Conservation (phyloP, 2,888 invertebrate genomes). For the Tortrix viridana region DNA sequence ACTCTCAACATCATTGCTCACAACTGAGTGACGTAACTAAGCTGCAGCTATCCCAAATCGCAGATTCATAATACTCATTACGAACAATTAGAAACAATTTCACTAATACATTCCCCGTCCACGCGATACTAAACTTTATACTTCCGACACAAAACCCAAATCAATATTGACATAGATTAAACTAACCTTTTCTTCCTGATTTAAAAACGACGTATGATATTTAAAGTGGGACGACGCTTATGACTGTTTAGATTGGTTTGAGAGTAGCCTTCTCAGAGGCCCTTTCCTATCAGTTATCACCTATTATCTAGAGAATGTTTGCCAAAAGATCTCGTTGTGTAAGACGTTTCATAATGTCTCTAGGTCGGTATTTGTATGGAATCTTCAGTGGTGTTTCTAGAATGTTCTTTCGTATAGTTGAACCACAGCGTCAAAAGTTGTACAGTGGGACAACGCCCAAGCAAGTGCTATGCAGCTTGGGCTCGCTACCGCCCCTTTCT, state of each 20-base stretch:
- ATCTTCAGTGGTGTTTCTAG: slow-evolving; percentile 5
- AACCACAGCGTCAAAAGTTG: too few relatives aligned
- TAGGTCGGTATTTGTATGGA: slow-evolving; percentile 13
- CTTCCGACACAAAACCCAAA: background rate
- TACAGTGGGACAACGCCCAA: too few relatives aligned
- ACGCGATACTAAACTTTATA: slow-evolving; percentile 1
- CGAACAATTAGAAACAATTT: slow-evolving; percentile 7
- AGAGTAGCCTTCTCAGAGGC: slow-evolving; percentile 23
- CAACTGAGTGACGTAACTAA: too few relatives aligned
- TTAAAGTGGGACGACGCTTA: background rate
- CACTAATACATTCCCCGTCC: background rate
- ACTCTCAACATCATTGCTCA: too few relatives aligned
- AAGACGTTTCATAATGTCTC: slow-evolving; percentile 17
- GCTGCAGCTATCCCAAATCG: background rate
- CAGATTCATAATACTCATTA: background rate
- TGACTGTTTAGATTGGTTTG: background rate
- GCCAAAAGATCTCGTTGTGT: slow-evolving; percentile 33
- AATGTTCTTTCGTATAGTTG: too few relatives aligned
- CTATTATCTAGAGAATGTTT: slow-evolving; percentile 34
- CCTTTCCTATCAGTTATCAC: slow-evolving; percentile 32
- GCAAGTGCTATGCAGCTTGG: too few relatives aligned
- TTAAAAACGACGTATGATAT: background rate
- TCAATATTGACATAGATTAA: background rate
- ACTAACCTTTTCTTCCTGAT: background rate
- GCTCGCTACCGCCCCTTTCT: too few relatives aligned